phyloP scores from a whole-genome alignment of 2,888 invertebrate species.

The Thereva nobilitata region DNA sequence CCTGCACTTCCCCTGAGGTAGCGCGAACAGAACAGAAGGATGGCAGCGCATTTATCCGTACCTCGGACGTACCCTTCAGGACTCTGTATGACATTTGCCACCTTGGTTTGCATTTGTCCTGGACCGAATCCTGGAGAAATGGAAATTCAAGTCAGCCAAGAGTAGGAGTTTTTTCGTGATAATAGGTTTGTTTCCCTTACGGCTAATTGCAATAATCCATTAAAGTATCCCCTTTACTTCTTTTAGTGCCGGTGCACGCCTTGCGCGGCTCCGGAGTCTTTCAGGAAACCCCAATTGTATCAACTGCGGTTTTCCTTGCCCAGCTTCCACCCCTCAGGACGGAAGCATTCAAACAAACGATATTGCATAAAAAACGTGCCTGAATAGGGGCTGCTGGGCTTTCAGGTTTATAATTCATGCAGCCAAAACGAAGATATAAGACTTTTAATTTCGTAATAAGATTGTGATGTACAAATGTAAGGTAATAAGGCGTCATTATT shows the following conservation, averaged over 20 bases:
- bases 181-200: slow-evolving; percentile 25
- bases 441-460: slow-evolving; percentile 43
- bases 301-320: slow-evolving; percentile 12
- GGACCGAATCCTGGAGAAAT: no score
- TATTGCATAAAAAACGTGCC: background rate
- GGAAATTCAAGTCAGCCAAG: background rate
- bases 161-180: slow-evolving; percentile 3
- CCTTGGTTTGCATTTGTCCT: no score
- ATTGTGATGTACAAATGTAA: slow-evolving; percentile 42
- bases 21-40: slow-evolving; percentile 2
- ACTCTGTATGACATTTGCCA: no score
- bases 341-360: background rate
- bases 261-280: background rate
- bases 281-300: slow-evolving; percentile 8
- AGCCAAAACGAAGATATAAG: slow-evolving; percentile 42
- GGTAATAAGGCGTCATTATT: slow-evolving; percentile 43
- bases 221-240: slow-evolving; percentile 38
- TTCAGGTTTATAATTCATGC: slow-evolving; percentile 39
- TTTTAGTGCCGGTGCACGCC: slow-evolving; percentile 13
- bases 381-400: slow-evolving; percentile 20
- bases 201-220: slow-evolving; percentile 44
- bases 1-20: background rate
- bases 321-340: slow-evolving; percentile 11
- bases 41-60: no score
- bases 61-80: no score